Evolutionary conservation across 1,140 invertebrate species (phyloP).

Genomic region (Leptopilina clavipes): DNA sequence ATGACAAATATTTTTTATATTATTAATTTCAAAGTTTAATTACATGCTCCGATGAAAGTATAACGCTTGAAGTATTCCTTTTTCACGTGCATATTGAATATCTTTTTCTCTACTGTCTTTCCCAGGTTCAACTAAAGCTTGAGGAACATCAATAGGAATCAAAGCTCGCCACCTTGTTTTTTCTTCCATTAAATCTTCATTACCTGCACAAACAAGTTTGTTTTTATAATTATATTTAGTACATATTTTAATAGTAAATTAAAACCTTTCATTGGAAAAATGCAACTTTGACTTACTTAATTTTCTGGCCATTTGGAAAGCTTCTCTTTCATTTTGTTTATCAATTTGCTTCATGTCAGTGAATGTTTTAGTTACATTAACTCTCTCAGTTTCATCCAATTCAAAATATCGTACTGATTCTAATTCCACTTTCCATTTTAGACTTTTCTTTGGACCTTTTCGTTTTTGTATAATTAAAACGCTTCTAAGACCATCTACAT

Average conservation of each 20-base stretch:
- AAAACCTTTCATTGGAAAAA: background rate
- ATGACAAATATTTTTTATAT: too few relatives aligned
- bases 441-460: conserved; percentile 86
- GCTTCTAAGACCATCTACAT: conserved; percentile 76
- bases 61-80: conserved; percentile 86
- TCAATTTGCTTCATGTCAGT: conserved; percentile 95
- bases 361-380: conserved; percentile 95
- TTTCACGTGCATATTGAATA: conserved; percentile 89
- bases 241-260: conserved; percentile 31
- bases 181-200: conserved; percentile 87
- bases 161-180: conserved; percentile 83
- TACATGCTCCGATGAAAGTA: conserved; percentile 89
- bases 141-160: conserved; percentile 80
- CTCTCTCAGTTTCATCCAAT: conserved; percentile 93
- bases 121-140: conserved; percentile 80
- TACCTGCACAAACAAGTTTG: conserved; percentile 70
- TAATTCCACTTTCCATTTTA: conserved; percentile 89
- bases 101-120: conserved; percentile 90
- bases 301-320: conserved; percentile 85
- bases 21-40: too few relatives aligned
- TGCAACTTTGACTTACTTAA: conserved; percentile 73
- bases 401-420: conserved; percentile 92
- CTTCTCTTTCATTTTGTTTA: conserved; percentile 88
- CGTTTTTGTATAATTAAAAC: conserved; percentile 81
- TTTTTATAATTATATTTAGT: too few relatives aligned